phyloP scores from a whole-genome alignment of 2,888 invertebrate genomes.

The Melipona bicolor region DNA sequence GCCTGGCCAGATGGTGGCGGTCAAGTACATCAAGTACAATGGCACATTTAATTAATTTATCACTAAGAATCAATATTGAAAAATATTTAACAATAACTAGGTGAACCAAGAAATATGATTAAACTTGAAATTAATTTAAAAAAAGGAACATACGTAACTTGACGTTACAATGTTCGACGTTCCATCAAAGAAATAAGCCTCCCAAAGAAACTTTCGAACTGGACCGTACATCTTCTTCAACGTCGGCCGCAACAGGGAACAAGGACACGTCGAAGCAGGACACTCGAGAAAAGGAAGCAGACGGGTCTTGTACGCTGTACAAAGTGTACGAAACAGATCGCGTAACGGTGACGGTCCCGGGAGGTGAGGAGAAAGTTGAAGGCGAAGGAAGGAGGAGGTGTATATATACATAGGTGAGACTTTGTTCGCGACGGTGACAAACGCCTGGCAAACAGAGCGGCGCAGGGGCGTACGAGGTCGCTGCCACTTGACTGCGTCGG shows the following conservation, averaged over 20 bases:
- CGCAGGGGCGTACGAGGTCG: slow-evolving; percentile 58
- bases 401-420: slow-evolving; percentile 47
- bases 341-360: not conserved
- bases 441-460: slow-evolving; percentile 64
- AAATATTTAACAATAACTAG: not conserved
- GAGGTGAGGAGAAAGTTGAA: slow-evolving; percentile 13
- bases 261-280: not conserved
- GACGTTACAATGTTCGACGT: not conserved
- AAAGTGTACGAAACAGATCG: slow-evolving; percentile 26
- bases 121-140: not conserved
- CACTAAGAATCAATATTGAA: not conserved
- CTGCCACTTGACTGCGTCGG: slow-evolving; percentile 52
- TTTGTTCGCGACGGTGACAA: slow-evolving; percentile 71
- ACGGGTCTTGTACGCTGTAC: not conserved
- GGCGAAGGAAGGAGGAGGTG: not conserved
- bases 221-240: not conserved
- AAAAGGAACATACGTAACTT: not conserved
- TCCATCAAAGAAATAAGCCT: too few species aligned
- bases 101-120: not conserved
- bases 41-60: too few species aligned
- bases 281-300: not conserved
- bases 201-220: not conserved
- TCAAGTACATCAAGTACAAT: too few species aligned
- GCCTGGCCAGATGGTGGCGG: too few species aligned
- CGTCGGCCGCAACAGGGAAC: not conserved